These are phyloP conservation scores for Sarcophaga peregrina DNA, from an alignment of 1,140 invertebrate genomes.

Conservation along the genomic window DNA sequence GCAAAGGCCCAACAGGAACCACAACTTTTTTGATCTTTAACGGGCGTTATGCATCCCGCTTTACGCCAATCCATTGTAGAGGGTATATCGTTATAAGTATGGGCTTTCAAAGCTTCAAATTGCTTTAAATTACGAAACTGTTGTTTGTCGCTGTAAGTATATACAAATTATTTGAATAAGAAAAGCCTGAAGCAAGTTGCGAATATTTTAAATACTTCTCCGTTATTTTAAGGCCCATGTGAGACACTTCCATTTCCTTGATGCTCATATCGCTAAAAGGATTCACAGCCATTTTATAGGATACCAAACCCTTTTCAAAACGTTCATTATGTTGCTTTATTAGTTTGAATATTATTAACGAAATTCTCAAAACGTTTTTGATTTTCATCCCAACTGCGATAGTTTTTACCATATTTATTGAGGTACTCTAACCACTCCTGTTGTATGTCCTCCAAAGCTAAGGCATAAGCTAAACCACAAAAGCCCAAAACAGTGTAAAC, in stretches of 20 bases:
- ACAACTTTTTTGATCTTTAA: constrained; percentile 95
- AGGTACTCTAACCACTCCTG: not conserved
- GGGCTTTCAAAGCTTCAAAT: constrained; percentile 65
- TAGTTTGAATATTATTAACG: constrained; percentile 83
- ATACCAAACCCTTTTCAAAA: constrained; percentile 74
- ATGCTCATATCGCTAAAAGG: constrained; percentile 87
- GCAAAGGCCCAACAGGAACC: constrained; percentile 97
- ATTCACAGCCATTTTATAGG: constrained; percentile 79
- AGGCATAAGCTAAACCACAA: not conserved
- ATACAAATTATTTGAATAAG: no score
- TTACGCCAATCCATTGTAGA: constrained; percentile 86
- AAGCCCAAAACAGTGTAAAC: not conserved
- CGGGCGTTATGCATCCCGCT: constrained; percentile 87
- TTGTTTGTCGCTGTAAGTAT: constrained; percentile 69
- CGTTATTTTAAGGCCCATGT: constrained; percentile 77
- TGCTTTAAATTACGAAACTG: constrained; percentile 54
- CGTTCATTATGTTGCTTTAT: constrained; percentile 86
- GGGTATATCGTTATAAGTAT: constrained; percentile 77
- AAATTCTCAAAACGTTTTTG: constrained; percentile 87
- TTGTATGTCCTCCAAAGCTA: not conserved
- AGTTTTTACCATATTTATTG: constrained; percentile 75
- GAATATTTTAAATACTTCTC: not conserved
- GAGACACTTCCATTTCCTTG: constrained; percentile 79
- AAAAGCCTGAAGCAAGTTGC: no score
- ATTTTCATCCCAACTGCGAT: constrained; percentile 80